These are phyloP conservation scores for Parnassius smintheus DNA, from an alignment of 2,888 invertebrate species.

Conservation along the genomic window DNA sequence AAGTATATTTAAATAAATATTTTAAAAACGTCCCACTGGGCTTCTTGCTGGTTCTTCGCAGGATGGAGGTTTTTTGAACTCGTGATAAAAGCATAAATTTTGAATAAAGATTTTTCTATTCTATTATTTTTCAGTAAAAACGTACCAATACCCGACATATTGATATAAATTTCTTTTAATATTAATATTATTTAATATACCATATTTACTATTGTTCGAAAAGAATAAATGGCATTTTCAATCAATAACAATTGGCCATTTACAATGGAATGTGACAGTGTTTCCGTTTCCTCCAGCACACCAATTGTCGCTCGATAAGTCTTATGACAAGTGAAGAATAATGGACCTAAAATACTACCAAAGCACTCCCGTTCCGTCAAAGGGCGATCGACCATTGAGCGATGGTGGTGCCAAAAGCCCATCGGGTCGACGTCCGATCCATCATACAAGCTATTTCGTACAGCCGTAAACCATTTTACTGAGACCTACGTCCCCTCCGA, in stretches of 20 bases:
- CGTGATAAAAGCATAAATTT: too few relatives aligned
- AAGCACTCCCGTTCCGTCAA: constrained; percentile 55
- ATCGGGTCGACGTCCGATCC: constrained; percentile 68
- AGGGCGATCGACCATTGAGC: constrained; percentile 75
- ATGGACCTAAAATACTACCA: constrained; percentile 60
- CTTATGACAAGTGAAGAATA: constrained; percentile 55
- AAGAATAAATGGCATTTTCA: not conserved
- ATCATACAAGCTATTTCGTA: constrained; percentile 65
- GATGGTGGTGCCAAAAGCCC: constrained; percentile 73
- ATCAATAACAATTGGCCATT: constrained; percentile 3
- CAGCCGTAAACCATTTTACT: constrained; percentile 42
- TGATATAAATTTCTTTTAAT: too few relatives aligned
- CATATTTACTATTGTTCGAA: not conserved
- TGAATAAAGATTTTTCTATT: too few relatives aligned
- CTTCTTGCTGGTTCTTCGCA: too few relatives aligned
- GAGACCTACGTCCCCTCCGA: constrained; percentile 37
- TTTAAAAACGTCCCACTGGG: too few relatives aligned
- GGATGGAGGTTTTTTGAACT: too few relatives aligned
- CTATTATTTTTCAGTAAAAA: too few relatives aligned
- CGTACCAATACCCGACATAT: too few relatives aligned
- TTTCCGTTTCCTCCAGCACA: constrained; percentile 1
- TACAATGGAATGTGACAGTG: constrained; percentile 2
- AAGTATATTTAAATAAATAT: too few relatives aligned
- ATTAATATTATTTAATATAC: too few relatives aligned
- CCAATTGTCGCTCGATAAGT: constrained; percentile 25